Evolutionary conservation across 2,797 vertebrate genomes (phyloP).

Genomic region (Pagetopsis macropterus): DNA sequence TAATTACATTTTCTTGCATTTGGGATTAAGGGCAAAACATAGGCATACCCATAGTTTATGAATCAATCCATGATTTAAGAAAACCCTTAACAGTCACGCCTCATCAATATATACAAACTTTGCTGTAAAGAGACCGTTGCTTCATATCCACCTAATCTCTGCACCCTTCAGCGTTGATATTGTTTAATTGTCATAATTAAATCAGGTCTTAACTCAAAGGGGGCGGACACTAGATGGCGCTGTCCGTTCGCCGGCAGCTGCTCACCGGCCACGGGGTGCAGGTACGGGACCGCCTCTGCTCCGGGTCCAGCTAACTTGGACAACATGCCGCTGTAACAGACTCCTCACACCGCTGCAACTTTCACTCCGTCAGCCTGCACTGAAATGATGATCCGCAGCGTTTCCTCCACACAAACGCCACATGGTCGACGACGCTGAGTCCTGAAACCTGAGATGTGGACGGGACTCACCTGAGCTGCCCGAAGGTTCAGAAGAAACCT

Average conservation of each 20-base stretch:
- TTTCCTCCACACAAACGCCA: not conserved
- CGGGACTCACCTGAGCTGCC: constrained; percentile 61
- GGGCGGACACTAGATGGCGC: constrained; percentile 61
- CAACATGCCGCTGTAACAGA: constrained; percentile 49
- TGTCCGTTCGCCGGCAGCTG: not conserved
- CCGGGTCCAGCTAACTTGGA: constrained; percentile 56
- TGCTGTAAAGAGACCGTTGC: no score
- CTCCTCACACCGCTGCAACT: constrained; percentile 46
- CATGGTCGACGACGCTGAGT: constrained; percentile 6
- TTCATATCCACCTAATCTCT: not conserved
- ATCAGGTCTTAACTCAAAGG: accelerated
- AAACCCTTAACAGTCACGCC: not conserved
- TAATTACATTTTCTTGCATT: not conserved
- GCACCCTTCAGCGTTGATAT: not conserved
- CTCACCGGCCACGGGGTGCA: constrained; percentile 22
- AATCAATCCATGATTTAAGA: not conserved
- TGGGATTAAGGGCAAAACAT: not conserved
- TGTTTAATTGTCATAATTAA: accelerated
- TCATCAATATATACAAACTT: not conserved
- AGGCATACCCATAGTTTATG: not conserved
- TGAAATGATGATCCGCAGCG: constrained; percentile 1
- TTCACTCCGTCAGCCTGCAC: constrained; percentile 22
- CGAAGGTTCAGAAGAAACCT: constrained; percentile 1
- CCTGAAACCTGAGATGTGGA: constrained; percentile 52
- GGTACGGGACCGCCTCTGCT: constrained; percentile 77